Evolutionary conservation across 2,888 invertebrate genomes (phyloP).

Genomic region (Mythimna lalbum): DNA sequence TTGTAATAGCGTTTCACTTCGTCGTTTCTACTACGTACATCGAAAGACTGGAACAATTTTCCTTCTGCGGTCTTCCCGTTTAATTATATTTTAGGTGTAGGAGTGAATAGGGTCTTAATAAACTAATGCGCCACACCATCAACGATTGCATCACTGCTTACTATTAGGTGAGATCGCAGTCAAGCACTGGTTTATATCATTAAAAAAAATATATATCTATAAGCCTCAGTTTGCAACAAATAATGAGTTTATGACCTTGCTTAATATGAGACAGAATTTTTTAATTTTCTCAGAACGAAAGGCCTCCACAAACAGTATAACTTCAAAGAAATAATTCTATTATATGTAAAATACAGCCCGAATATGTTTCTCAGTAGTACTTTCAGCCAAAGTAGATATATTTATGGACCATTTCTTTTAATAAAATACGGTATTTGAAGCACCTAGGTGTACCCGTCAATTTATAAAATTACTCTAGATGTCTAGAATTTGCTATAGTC

Average conservation of each 20-base stretch:
- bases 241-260: neutral
- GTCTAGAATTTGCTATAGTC: slow-evolving; percentile 33
- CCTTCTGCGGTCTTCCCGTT: too few species aligned
- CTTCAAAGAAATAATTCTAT: slow-evolving; percentile 60
- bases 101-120: too few species aligned
- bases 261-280: slow-evolving; percentile 13
- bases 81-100: too few species aligned
- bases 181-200: too few species aligned
- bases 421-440: slow-evolving; percentile 55
- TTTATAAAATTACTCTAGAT: slow-evolving; percentile 52
- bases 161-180: too few species aligned
- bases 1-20: too few species aligned
- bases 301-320: slow-evolving; percentile 38
- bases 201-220: too few species aligned
- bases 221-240: too few species aligned
- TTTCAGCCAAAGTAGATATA: slow-evolving; percentile 52
- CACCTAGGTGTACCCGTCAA: slow-evolving; percentile 41
- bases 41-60: too few species aligned
- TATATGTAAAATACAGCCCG: slow-evolving; percentile 58
- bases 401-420: slow-evolving; percentile 60
- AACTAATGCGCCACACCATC: too few species aligned
- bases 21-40: too few species aligned
- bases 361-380: slow-evolving; percentile 53
- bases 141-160: too few species aligned
- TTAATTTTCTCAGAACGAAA: slow-evolving; percentile 12